Percentiles rank a stretch among this genome's conserved stretches.
Conservation (phyloP, 1,140 invertebrate species). For the Battus philenor region DNA sequence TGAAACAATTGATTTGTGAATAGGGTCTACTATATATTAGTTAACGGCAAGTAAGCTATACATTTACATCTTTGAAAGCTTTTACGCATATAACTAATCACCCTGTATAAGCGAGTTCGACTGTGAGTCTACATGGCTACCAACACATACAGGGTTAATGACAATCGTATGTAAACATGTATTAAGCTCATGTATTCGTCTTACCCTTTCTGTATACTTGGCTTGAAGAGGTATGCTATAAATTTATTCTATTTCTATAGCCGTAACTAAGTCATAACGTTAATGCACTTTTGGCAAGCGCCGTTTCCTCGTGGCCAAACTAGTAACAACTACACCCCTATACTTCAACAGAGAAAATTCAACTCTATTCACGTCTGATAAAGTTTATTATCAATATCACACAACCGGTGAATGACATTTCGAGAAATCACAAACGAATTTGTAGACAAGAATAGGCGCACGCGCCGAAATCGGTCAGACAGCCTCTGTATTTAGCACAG, state of each 20-base stretch:
- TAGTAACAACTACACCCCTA: conserved; percentile 21
- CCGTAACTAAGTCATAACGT: conserved; percentile 27
- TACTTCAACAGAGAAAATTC: conserved; percentile 20
- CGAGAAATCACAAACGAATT: conserved; percentile 39
- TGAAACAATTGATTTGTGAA: no score
- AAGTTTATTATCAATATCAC: conserved; percentile 15
- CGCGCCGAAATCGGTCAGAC: conserved; percentile 11
- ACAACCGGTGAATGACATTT: conserved; percentile 50
- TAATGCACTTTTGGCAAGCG: conserved; percentile 60
- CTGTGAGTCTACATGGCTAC: no score
- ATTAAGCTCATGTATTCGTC: no score
- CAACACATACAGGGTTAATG: no score
- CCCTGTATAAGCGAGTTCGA: no score
- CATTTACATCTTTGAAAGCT: no score
- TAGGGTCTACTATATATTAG: no score
- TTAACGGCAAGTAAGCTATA: no score
- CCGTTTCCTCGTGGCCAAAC: conserved; percentile 51
- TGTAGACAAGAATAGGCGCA: conserved; percentile 18
- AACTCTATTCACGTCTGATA: neutral
- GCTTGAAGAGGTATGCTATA: conserved; percentile 20
- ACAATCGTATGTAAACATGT: no score
- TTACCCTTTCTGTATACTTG: no score
- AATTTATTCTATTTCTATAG: conserved; percentile 31
- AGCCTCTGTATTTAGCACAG: conserved; percentile 32
- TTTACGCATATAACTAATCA: no score